A percentile compares a stretch with the other conserved stretches of the same genome.
Conservation (phyloP, 2,888 invertebrate genomes). For the Leptopilina myrica region DNA sequence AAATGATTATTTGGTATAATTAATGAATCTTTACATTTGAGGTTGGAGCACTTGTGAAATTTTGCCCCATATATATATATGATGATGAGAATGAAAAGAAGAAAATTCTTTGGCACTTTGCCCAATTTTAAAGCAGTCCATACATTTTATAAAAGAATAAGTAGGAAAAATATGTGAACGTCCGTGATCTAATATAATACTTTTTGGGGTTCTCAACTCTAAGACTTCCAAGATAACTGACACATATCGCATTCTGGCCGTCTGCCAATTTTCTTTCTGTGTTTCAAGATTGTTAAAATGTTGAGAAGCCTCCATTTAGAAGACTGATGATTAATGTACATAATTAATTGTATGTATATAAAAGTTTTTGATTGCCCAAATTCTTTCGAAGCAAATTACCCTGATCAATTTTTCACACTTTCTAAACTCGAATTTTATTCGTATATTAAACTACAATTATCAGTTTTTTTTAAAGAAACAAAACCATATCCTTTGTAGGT, state of each 20-base stretch:
- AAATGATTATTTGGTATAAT: no score
- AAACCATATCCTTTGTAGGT: neutral
- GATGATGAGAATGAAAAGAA: neutral
- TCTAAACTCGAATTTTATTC: neutral
- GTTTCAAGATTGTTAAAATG: neutral
- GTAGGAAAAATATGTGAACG: neutral
- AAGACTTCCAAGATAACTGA: neutral
- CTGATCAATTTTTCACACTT: neutral
- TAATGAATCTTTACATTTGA: no score
- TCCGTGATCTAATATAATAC: neutral
- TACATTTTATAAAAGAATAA: neutral
- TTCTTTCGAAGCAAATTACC: no score
- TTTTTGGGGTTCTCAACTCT: constrained; percentile 10
- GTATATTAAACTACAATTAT: neutral
- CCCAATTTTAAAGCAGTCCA: neutral
- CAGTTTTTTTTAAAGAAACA: no score
- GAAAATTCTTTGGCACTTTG: neutral
- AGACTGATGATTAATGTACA: neutral
- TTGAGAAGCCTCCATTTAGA: neutral
- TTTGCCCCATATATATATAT: neutral
- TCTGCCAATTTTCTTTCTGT: constrained; percentile 1
- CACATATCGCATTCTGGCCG: constrained; percentile 12
- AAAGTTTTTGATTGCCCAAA: neutral
- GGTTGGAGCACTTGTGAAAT: no score
- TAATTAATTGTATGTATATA: neutral